phyloP scores from a whole-genome alignment of 2,797 vertebrate species.

The Pseudochaenichthys georgianus region DNA sequence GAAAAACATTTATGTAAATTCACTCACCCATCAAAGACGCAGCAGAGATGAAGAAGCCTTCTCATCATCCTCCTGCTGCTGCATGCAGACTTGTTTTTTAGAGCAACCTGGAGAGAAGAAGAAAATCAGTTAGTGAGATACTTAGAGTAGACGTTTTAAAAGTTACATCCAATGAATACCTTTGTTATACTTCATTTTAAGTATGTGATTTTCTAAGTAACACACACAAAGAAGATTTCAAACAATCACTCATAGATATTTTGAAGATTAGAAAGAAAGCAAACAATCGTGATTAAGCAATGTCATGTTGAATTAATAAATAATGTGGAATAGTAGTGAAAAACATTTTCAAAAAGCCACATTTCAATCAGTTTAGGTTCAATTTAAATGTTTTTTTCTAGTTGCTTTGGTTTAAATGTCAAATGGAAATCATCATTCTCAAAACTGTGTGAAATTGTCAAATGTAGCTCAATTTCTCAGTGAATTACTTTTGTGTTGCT shows the following conservation, averaged over 20 bases:
- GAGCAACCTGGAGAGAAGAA: slow-evolving; percentile 1
- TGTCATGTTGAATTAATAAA: not conserved
- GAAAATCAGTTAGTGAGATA: slow-evolving; percentile 10
- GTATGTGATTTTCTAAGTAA: not conserved
- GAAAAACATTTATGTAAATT: slow-evolving; percentile 27
- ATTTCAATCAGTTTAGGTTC: not conserved
- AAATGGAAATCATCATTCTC: not conserved
- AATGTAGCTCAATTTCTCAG: not conserved
- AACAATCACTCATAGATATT: not conserved
- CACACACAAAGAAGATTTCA: not conserved
- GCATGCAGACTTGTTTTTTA: not conserved
- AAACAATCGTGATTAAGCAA: not conserved
- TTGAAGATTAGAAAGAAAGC: not conserved
- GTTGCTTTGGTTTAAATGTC: not conserved
- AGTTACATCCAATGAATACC: not conserved
- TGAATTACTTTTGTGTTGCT: not conserved
- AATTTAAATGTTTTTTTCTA: not conserved
- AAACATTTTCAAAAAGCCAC: not conserved
- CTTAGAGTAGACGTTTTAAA: not conserved
- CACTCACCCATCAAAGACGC: slow-evolving; percentile 40
- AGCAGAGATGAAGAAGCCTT: slow-evolving; percentile 22
- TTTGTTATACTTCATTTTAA: not conserved
- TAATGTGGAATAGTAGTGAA: not conserved
- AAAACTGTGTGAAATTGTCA: not conserved
- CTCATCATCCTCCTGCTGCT: slow-evolving; percentile 35